Evolutionary conservation across 1,140 invertebrate genomes (phyloP).

Genomic region (Pseudomyrmex cubaensis): DNA sequence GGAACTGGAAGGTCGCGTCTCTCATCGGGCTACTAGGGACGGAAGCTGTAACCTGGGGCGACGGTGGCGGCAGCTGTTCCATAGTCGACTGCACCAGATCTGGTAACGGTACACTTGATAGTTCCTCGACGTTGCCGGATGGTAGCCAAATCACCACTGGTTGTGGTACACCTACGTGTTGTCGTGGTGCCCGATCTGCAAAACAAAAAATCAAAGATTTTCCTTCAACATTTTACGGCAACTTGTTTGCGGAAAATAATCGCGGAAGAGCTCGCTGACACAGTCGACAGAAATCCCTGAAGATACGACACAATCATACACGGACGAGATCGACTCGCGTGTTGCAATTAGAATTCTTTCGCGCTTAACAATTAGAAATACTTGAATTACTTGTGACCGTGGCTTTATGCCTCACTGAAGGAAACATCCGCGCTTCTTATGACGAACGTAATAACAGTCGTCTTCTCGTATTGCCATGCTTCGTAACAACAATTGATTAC

Average conservation of each 20-base stretch:
- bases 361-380: neutral
- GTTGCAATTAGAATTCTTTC: neutral
- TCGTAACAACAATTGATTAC: constrained; percentile 55
- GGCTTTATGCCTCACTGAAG: constrained; percentile 6
- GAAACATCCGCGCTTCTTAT: neutral
- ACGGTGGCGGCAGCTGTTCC: constrained; percentile 79
- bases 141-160: constrained; percentile 81
- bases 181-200: constrained; percentile 81
- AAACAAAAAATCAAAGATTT: neutral
- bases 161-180: constrained; percentile 74
- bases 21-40: constrained; percentile 83
- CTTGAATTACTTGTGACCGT: constrained; percentile 37
- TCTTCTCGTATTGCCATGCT: constrained; percentile 25
- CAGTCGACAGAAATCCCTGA: no score
- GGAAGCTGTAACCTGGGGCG: constrained; percentile 82
- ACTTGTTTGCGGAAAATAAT: neutral
- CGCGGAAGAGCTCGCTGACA: neutral
- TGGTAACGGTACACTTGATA: constrained; percentile 80
- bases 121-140: constrained; percentile 71
- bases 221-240: neutral
- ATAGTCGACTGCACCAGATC: constrained; percentile 82
- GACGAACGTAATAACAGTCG: constrained; percentile 21
- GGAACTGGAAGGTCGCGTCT: constrained; percentile 84
- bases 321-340: neutral
- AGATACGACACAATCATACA: neutral